Evolutionary conservation across 1,140 invertebrate species (phyloP), one percentile per base, ranked within the genome.

Genomic region (Delia radicum): DNA sequence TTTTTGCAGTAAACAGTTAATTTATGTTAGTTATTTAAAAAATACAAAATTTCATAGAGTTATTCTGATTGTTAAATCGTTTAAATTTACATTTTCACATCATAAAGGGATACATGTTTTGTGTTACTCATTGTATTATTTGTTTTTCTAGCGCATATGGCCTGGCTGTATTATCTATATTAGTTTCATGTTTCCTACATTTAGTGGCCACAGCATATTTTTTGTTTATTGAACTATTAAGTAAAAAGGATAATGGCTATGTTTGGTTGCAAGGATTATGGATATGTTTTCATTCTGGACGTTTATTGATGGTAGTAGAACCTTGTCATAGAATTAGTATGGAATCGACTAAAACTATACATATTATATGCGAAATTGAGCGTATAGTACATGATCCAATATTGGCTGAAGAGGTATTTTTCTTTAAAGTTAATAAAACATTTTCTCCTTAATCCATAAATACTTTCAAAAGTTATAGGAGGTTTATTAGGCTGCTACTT

Each of bases 161-260:
- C 0, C 78, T 90, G 0, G 88, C 90, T 0, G 87, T 92, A 27
- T 82, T 92, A 0, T 87, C 90, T 1, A 89, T 91, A 8, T 87
- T 91, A 3, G 87, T 92, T 15, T 92, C 91, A 0, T 92, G 91
- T 48, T 80, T 93, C 33, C 87, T 93, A 76, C 92, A 93, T 78
- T 82, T 93, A 15, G 91, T 93, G 18, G 91, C 92, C 15, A 93
- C 92, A 0, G 90, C 91, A 0, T 93, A 93, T 80, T 92, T 93
- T 80, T 84, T 92, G 1, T 90, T 93, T 65, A 87, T 91, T 80
- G 91, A 92, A 80, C 85, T 91, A 24, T 81, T 87, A n/a, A 85
- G 82, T 15, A 86, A 79, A 77, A 78, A 80, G 33, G 80, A 86
- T 78, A 82, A 78, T 78, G 82, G 82, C 71, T 89, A 81, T 84